Conservation (phyloP, 2,113 vertebrate genomes). For the Colius striatus region DNA sequence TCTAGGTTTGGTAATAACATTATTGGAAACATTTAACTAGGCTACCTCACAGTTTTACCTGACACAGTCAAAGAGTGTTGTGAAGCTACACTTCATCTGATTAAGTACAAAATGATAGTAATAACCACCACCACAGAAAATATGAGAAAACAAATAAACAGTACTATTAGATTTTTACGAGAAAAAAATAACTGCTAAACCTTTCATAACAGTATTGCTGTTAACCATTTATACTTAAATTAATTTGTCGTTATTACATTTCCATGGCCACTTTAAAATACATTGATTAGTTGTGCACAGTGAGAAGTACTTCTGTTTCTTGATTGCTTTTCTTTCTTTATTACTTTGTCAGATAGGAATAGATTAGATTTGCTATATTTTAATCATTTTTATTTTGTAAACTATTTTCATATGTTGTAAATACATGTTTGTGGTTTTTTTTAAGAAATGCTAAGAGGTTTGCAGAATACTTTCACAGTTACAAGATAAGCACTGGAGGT, state of each 20-base stretch:
- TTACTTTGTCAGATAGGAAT: background rate
- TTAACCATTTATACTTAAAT: background rate
- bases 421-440: fast-evolving
- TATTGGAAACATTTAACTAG: background rate
- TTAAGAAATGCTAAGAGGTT: background rate
- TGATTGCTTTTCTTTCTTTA: background rate
- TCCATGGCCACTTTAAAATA: background rate
- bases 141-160: background rate
- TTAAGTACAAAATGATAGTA: background rate
- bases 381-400: background rate
- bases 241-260: background rate
- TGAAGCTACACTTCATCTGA: background rate
- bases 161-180: background rate
- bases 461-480: no score
- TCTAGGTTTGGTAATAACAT: background rate
- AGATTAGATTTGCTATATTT: background rate
- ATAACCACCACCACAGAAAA: background rate
- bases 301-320: background rate
- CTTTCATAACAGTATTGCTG: background rate
- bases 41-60: background rate
- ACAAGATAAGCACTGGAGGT: no score
- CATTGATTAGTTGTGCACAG: background rate
- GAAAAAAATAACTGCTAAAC: background rate
- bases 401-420: background rate
- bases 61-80: background rate